Evolutionary conservation across 2,113 vertebrate species (phyloP).

Genomic region (Sturnira hondurensis): DNA sequence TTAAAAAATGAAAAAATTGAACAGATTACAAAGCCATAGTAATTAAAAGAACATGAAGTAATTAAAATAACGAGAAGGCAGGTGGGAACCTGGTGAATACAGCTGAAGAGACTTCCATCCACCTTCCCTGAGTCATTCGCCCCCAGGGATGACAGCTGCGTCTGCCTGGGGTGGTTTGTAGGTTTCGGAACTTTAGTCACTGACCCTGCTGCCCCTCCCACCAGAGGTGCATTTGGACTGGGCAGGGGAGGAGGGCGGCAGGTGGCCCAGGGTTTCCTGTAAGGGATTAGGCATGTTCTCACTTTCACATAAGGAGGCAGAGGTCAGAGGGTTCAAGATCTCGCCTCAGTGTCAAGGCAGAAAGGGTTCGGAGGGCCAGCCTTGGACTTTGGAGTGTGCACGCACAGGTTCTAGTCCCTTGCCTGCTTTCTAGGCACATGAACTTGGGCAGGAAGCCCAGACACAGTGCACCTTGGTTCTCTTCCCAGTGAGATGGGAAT

Average conservation of each 20-base stretch:
- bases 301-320: not conserved
- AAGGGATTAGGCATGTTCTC: not conserved
- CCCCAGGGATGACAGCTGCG: too few relatives aligned
- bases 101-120: not conserved
- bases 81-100: not conserved
- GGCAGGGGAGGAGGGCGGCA: not conserved
- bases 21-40: not conserved
- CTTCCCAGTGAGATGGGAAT: not conserved
- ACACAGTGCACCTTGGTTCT: not conserved
- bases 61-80: not conserved
- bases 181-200: not conserved
- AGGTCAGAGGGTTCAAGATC: not conserved
- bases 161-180: not conserved
- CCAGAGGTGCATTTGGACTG: not conserved
- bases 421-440: not conserved
- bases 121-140: not conserved
- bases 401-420: not conserved
- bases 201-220: not conserved
- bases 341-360: not conserved
- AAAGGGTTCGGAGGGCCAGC: not conserved
- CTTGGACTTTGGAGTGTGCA: not conserved
- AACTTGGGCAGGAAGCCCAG: not conserved
- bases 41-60: not conserved
- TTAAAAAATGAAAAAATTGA: too few relatives aligned
- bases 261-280: not conserved